A percentile compares a stretch with the other conserved stretches of the same genome.
phyloP scores from a whole-genome alignment of 2,797 vertebrate species.

The Heterohyrax brucei region DNA sequence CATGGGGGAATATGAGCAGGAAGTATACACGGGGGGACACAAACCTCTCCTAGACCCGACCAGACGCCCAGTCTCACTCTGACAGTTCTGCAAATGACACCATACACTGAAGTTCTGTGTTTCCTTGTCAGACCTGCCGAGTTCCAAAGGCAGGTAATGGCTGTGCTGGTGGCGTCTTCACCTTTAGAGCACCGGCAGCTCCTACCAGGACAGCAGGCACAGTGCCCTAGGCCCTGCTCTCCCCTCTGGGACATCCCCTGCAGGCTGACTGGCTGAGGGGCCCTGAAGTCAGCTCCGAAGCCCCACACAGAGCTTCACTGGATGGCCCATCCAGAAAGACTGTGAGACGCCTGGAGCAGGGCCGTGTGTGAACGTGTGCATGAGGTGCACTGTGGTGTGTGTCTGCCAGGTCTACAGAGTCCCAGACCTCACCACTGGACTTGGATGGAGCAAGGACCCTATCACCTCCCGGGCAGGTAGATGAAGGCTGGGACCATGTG shows the following conservation, averaged over 20 bases:
- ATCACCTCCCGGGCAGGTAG: not conserved
- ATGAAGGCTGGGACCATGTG: not conserved
- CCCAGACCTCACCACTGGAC: not conserved
- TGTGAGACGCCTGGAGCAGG: no score
- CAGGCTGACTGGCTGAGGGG: no score
- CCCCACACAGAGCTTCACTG: no score
- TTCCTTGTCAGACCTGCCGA: not conserved
- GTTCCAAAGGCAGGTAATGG: not conserved
- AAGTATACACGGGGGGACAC: no score
- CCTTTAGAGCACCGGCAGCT: not conserved
- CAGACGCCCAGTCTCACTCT: no score
- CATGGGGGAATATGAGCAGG: no score
- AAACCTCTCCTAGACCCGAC: no score
- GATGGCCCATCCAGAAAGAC: not conserved
- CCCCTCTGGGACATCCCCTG: no score
- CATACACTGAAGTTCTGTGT: not conserved
- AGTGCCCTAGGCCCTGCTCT: no score
- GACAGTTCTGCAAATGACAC: no score
- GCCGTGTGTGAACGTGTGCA: not conserved
- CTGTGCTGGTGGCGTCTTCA: not conserved
- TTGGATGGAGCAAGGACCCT: not conserved
- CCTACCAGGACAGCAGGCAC: not conserved
- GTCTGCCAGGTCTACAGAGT: not conserved
- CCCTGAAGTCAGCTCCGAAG: no score
- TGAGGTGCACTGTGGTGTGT: not conserved